Evolutionary conservation across 2,113 vertebrate species (phyloP), one percentile per base, ranked within the genome.

Genomic region (Scomber japonicus): DNA sequence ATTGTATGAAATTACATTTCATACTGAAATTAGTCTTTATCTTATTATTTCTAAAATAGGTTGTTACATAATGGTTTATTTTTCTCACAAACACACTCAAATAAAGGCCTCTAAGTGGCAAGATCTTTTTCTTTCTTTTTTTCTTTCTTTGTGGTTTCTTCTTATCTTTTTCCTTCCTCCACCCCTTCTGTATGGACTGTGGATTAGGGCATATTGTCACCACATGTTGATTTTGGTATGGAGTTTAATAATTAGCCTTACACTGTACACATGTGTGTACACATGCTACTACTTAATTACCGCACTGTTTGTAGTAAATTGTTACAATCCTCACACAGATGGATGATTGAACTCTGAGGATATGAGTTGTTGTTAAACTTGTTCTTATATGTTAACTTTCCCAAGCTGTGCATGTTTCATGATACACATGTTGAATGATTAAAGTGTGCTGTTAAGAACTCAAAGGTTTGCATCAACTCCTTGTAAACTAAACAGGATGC

Each of bases 251-350:
- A 69, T 65, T 66, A 53, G 73, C 57, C 14, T 35, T 2, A 72
- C 62, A 45, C 1, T 82, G 61, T 35, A 16, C 73, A 79, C 62
- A 55, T 68, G 77, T 66, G 0, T 82, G 61, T 35, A 16, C 73
- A 79, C 62, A 55, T 68, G 77, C 70, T 74, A 30, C 75, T 5
- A 60, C 35, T 76, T 75, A 75, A 78, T 80, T 60, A 55, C 24
- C 9, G 9, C 35, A 40, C 35, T 40, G 35, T 40, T 10, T 2
- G 44, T 44, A 31, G 30, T 60, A 17, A 55, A 35, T 11, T 12
- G 62, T 80, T 50, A 16, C 53, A 63, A 1, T 21, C 54, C 16
- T 48, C 51, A 49, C 35, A 55, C 72, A 69, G 72, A 72, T 50
- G 35, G 16, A 46, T 51, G 4, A 24, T 16, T 14, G 13, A 2